Evolutionary conservation across 2,888 invertebrate species (phyloP).

Genomic region (Coronaproctus castanopsis): DNA sequence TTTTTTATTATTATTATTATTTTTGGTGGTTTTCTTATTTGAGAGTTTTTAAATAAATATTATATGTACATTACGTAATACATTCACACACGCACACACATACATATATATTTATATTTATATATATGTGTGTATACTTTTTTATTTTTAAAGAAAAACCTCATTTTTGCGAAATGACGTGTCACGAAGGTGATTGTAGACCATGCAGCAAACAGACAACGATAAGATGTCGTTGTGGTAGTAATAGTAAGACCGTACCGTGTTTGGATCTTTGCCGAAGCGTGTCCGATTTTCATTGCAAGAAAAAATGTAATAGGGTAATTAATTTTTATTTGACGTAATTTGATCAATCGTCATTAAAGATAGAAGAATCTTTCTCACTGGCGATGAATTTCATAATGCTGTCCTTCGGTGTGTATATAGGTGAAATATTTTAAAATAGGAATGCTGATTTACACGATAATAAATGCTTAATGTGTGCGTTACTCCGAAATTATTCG

Average conservation of each 20-base stretch:
- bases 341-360: not conserved
- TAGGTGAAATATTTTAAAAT: too few species aligned
- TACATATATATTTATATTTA: not conserved
- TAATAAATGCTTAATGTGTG: too few species aligned
- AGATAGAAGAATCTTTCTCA: not conserved
- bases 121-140: not conserved
- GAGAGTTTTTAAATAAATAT: not conserved
- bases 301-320: constrained; percentile 74
- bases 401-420: too few species aligned
- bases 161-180: constrained; percentile 45
- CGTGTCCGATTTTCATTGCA: constrained; percentile 58
- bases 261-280: constrained; percentile 49
- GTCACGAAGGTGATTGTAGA: constrained; percentile 55
- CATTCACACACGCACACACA: too few species aligned
- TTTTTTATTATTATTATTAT: not conserved
- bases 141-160: constrained; percentile 28
- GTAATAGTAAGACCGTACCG: constrained; percentile 57
- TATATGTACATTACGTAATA: not conserved
- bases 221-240: constrained; percentile 66
- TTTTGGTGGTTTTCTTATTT: not conserved
- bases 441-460: not conserved
- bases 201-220: constrained; percentile 52
- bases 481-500: too few species aligned
- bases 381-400: not conserved
- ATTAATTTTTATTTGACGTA: not conserved